Conservation (phyloP, 2,113 vertebrate species). For the Rhombomys opimus region DNA sequence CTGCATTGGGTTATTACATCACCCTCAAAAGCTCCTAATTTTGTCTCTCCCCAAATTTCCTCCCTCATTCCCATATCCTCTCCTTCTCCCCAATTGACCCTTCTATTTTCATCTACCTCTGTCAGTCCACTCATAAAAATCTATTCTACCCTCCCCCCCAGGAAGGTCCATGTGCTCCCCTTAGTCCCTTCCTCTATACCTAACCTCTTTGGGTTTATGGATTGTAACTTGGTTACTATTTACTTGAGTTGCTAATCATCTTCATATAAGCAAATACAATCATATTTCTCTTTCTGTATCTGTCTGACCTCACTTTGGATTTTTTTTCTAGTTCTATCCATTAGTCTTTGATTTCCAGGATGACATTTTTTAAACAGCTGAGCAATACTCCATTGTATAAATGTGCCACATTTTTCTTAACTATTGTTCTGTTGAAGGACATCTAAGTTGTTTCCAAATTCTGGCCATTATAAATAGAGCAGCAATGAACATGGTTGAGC, state of each 20-base stretch:
- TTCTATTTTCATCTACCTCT: neutral
- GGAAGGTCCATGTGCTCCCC: neutral
- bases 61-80: neutral
- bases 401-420: neutral
- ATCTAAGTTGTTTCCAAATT: neutral
- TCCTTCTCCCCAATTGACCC: neutral
- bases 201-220: too few species aligned
- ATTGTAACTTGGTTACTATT: neutral
- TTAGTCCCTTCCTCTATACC: neutral
- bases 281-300: neutral
- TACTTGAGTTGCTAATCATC: neutral
- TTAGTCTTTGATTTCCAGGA: neutral
- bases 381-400: neutral
- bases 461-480: neutral
- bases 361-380: neutral
- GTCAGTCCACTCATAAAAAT: neutral
- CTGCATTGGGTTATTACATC: neutral
- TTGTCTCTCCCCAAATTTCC: neutral
- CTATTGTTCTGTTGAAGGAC: neutral
- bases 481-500: neutral
- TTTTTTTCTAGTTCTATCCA: neutral
- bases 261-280: neutral
- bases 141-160: neutral
- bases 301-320: neutral
- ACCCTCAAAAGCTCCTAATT: neutral